Percentiles rank a stretch among this genome's conserved stretches.
Evolutionary conservation across 2,888 invertebrate species (phyloP).

Genomic region (Eristalis arbustorum): DNA sequence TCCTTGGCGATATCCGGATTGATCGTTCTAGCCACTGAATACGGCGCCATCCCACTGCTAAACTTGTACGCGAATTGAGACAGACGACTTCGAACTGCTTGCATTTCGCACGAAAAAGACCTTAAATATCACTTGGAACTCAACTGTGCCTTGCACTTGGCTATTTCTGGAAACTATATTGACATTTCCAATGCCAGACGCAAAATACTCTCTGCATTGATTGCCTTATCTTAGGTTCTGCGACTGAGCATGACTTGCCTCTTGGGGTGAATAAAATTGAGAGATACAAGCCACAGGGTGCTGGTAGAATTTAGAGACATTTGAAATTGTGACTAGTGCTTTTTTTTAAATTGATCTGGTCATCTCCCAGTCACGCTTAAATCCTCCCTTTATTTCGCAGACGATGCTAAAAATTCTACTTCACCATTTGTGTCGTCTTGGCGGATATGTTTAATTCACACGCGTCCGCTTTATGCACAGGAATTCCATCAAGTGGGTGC

Average conservation of each 20-base stretch:
- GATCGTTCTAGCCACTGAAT: slow-evolving; percentile 34
- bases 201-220: neutral
- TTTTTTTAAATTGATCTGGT: too few species aligned
- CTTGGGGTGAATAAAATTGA: neutral
- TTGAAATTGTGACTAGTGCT: too few species aligned
- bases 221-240: neutral
- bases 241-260: neutral
- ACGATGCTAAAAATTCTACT: too few species aligned
- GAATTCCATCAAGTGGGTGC: too few species aligned
- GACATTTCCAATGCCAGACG: neutral
- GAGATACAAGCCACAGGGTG: neutral
- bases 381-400: too few species aligned
- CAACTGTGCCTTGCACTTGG: neutral
- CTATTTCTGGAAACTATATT: neutral
- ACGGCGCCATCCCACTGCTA: slow-evolving; percentile 1
- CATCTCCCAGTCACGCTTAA: too few species aligned
- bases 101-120: neutral
- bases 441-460: too few species aligned
- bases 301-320: too few species aligned
- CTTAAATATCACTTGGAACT: neutral
- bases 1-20: slow-evolving; percentile 76
- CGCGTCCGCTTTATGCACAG: too few species aligned
- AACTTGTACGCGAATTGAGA: neutral
- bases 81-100: neutral
- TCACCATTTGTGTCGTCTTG: too few species aligned